These are phyloP conservation scores for Solea solea DNA, from an alignment of 2,113 vertebrate species.

Conservation along the genomic window DNA sequence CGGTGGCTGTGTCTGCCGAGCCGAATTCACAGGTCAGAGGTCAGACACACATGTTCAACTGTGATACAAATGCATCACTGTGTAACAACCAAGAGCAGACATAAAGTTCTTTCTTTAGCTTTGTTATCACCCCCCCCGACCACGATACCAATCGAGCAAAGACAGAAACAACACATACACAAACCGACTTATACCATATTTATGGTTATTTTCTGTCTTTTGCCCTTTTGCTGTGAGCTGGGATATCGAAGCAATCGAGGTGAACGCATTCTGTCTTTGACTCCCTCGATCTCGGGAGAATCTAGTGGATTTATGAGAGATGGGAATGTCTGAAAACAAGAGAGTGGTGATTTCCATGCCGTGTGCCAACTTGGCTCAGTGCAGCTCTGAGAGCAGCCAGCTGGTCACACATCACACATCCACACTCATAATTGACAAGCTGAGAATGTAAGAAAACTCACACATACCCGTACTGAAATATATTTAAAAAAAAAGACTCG, in stretches of 20 bases:
- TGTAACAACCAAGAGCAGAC: constrained; percentile 21
- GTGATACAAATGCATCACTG: constrained; percentile 35
- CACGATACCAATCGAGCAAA: constrained; percentile 22
- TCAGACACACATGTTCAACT: constrained; percentile 19
- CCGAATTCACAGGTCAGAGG: constrained; percentile 56
- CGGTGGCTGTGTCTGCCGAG: constrained; percentile 41
- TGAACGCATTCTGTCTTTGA: constrained; percentile 3
- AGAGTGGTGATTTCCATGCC: constrained; percentile 71
- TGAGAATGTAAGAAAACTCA: constrained; percentile 12
- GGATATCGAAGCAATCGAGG: background rate
- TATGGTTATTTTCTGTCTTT: too few species aligned
- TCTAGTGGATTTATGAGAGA: constrained; percentile 63
- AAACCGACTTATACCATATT: background rate
- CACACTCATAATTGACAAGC: constrained; percentile 20
- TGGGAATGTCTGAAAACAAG: constrained; percentile 68
- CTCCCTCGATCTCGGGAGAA: constrained; percentile 18
- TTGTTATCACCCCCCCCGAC: constrained; percentile 10
- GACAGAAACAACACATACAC: too few species aligned
- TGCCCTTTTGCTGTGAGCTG: background rate
- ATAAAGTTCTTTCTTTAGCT: constrained; percentile 28
- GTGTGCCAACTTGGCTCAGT: constrained; percentile 68
- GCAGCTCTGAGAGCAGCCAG: constrained; percentile 42
- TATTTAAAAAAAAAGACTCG: background rate
- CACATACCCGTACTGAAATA: constrained; percentile 6
- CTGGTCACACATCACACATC: constrained; percentile 51